Conservation (phyloP, 2,797 vertebrate genomes). For the Darevskia nairensis region DNA sequence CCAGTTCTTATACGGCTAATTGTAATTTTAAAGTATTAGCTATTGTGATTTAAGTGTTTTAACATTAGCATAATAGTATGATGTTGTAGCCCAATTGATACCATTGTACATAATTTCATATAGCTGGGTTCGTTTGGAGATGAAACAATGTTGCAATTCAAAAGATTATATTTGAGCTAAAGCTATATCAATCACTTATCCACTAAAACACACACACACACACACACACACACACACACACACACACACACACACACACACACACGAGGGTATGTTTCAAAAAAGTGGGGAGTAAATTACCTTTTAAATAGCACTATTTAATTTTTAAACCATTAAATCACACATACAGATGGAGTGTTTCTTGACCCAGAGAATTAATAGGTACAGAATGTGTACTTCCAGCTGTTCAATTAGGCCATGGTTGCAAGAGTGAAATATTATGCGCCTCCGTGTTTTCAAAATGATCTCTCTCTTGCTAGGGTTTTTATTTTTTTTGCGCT, state of each 20-base stretch:
- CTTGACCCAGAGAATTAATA: slow-evolving; percentile 63
- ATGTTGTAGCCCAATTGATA: slow-evolving; percentile 1
- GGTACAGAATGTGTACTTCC: slow-evolving; percentile 54
- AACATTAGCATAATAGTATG: slow-evolving; percentile 46
- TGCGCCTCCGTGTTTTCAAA: slow-evolving; percentile 65
- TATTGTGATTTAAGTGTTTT: slow-evolving; percentile 60
- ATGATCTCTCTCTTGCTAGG: not conserved
- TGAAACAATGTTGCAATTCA: not conserved
- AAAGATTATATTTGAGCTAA: slow-evolving; percentile 34
- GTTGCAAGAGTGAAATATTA: slow-evolving; percentile 51
- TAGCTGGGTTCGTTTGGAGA: slow-evolving; percentile 5
- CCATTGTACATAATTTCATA: not conserved
- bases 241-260: too few species aligned
- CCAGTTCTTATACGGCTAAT: slow-evolving; percentile 60
- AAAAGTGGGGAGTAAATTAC: slow-evolving; percentile 19
- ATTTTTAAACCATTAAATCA: slow-evolving; percentile 63
- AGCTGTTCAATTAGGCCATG: slow-evolving; percentile 57
- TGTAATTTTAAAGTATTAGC: slow-evolving; percentile 64
- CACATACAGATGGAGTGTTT: slow-evolving; percentile 52
- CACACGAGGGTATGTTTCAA: not conserved
- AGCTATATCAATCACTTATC: slow-evolving; percentile 29
- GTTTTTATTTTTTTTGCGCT: slow-evolving; percentile 16
- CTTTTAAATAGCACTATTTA: slow-evolving; percentile 54
- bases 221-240: too few species aligned
- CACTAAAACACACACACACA: slow-evolving; percentile 29